Evolutionary conservation across 2,888 invertebrate genomes (phyloP).

Genomic region (Epistrophe eligans): DNA sequence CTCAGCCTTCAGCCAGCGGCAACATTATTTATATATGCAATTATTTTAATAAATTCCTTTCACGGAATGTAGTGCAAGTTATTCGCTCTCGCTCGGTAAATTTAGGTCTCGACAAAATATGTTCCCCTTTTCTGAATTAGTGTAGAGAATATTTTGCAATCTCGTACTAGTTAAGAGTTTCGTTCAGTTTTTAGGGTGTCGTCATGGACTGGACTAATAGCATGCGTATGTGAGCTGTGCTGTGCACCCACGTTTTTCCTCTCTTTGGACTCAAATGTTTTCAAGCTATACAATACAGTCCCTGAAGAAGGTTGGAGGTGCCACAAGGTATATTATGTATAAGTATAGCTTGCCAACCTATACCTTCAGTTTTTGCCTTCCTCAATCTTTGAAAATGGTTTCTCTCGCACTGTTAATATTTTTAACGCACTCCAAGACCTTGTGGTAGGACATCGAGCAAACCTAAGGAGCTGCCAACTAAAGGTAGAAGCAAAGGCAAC

Average conservation of each 20-base stretch:
- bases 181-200: constrained; percentile 73
- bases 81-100: constrained; percentile 46
- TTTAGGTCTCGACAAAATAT: constrained; percentile 44
- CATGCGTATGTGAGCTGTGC: constrained; percentile 53
- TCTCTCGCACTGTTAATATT: constrained; percentile 44
- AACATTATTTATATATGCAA: constrained; percentile 40
- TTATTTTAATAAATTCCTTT: constrained; percentile 53
- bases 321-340: background rate
- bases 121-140: constrained; percentile 18
- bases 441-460: constrained; percentile 65
- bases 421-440: constrained; percentile 51
- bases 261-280: constrained; percentile 47
- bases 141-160: constrained; percentile 39
- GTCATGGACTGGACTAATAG: constrained; percentile 41
- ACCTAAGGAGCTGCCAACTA: constrained; percentile 47
- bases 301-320: constrained; percentile 13
- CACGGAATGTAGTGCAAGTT: constrained; percentile 33
- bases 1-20: constrained; percentile 21
- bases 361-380: constrained; percentile 23
- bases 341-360: background rate
- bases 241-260: constrained; percentile 47
- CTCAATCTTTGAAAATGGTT: constrained; percentile 44
- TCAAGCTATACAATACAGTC: background rate
- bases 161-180: constrained; percentile 44
- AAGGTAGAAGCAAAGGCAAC: constrained; percentile 47